Conservation (phyloP, 2,797 vertebrate genomes). For the Peromyscus melanophrys region DNA sequence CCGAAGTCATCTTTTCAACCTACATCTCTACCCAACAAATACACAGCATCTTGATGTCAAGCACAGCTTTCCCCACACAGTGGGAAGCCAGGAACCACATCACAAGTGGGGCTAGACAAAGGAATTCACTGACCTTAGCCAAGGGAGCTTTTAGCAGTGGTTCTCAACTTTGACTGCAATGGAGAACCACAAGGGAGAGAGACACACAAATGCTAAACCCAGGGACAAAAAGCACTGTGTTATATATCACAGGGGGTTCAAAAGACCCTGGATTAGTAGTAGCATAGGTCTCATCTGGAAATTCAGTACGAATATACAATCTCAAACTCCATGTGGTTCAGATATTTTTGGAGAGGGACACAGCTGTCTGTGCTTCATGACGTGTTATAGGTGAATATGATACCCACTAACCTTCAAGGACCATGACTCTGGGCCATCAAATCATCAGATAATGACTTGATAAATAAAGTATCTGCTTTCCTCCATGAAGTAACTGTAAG, state of each 20-base stretch:
- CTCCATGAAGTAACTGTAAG: background rate
- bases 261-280: background rate
- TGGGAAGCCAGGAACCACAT: background rate
- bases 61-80: background rate
- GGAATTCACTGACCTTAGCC: slow-evolving; percentile 12
- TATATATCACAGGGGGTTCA: background rate
- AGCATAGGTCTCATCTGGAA: background rate
- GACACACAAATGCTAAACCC: background rate
- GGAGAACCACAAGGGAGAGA: background rate
- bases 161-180: background rate
- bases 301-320: slow-evolving; percentile 23
- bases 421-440: background rate
- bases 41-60: background rate
- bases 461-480: background rate
- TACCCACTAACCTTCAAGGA: background rate
- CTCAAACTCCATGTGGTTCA: background rate
- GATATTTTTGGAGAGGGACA: background rate
- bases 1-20: slow-evolving; percentile 7
- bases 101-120: background rate
- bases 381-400: background rate
- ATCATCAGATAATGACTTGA: background rate
- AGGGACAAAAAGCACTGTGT: background rate
- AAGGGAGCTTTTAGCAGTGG: background rate
- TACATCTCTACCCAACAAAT: background rate
- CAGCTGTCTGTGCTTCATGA: background rate